Percentiles rank a stretch among this genome's conserved stretches.
Conservation (phyloP, 2,888 invertebrate species). For the Gisinianus flammeolus region DNA sequence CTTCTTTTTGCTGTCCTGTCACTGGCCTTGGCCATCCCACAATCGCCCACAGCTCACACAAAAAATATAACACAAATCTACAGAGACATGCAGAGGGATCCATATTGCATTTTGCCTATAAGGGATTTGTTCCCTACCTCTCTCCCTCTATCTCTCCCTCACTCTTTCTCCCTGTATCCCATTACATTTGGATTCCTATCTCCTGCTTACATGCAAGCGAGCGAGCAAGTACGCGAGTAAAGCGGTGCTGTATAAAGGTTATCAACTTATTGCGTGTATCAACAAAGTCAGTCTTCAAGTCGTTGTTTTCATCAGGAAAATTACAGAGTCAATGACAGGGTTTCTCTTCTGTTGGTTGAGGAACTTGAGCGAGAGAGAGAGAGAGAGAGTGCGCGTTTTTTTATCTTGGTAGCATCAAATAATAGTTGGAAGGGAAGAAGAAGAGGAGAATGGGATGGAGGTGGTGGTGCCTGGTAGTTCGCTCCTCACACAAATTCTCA, state of each 20-base stretch:
- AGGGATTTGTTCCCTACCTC: not conserved
- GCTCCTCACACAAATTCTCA: conserved; percentile 30
- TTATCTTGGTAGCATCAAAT: conserved; percentile 8
- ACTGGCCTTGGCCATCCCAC: not conserved
- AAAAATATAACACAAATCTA: no score
- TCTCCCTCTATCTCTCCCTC: not conserved
- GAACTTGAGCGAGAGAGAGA: no score
- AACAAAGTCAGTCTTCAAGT: conserved; percentile 14
- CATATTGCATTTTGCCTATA: no score
- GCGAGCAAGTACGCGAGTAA: no score
- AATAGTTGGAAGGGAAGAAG: not conserved
- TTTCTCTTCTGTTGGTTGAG: conserved; percentile 4
- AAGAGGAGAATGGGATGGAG: not conserved
- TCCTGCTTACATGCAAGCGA: not conserved
- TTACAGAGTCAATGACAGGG: conserved; percentile 36
- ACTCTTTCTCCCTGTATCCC: not conserved
- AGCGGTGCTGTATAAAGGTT: not conserved
- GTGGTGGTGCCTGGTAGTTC: conserved; percentile 41
- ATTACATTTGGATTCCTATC: not conserved
- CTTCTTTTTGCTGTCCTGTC: not conserved
- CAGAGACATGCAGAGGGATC: no score
- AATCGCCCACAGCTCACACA: not conserved
- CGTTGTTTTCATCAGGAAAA: conserved; percentile 32
- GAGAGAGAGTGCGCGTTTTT: conserved; percentile 1
- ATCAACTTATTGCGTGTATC: conserved; percentile 7